Conservation (phyloP, 2,888 invertebrate genomes). For the Lordiphosa andalusiaca region DNA sequence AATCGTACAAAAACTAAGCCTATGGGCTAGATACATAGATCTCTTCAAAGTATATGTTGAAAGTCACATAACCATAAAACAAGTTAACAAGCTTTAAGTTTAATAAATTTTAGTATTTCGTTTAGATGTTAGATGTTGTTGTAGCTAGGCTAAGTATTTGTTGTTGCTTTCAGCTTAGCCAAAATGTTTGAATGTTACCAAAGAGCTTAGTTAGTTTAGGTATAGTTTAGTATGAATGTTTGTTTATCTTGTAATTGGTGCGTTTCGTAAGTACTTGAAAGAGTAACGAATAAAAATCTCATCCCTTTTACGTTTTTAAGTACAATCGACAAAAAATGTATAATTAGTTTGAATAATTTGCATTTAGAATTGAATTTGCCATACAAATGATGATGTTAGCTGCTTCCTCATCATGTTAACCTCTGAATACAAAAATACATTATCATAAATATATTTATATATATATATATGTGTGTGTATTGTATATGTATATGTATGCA, state of each 20-base stretch:
- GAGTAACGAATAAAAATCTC: conserved; percentile 46
- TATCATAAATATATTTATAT: conserved; percentile 52
- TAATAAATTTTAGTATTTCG: conserved; percentile 16
- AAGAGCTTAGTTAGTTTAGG: conserved; percentile 28
- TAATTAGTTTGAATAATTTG: conserved; percentile 29
- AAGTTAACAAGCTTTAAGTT: conserved; percentile 43
- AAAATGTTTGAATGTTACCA: conserved; percentile 38
- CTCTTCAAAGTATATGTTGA: conserved; percentile 33
- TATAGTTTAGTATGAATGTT: conserved; percentile 14
- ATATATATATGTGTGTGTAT: conserved; percentile 36
- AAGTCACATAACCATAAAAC: conserved; percentile 41
- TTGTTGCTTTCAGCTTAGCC: conserved; percentile 42
- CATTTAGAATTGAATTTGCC: conserved; percentile 32
- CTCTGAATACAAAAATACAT: conserved; percentile 72
- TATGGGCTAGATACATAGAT: conserved; percentile 35
- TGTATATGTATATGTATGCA: conserved; percentile 49
- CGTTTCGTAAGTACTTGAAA: conserved; percentile 36
- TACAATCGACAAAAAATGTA: conserved; percentile 43
- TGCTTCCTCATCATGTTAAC: conserved; percentile 38
- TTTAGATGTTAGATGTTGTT: no score
- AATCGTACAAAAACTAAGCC: conserved; percentile 53
- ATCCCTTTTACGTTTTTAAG: conserved; percentile 27
- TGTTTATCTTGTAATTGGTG: conserved; percentile 41
- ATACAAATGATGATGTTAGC: conserved; percentile 35
- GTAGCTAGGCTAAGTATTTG: conserved; percentile 28